phyloP scores from a whole-genome alignment of 1,140 invertebrate genomes.

The Eulimnadia texana region DNA sequence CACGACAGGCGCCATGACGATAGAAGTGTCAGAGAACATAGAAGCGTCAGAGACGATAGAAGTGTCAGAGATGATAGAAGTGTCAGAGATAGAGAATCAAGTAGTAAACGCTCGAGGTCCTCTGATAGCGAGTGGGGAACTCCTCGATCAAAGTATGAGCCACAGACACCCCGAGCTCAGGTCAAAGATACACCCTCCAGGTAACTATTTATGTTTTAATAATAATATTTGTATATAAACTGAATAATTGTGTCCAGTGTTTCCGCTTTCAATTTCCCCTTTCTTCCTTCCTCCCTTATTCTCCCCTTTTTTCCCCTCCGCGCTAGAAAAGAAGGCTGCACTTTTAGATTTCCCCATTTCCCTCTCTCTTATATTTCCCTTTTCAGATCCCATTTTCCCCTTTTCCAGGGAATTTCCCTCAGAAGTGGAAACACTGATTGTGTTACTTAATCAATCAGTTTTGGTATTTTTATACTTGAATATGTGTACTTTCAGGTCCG shows the following conservation, averaged over 20 bases:
- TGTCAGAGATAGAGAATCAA: slow-evolving; percentile 14
- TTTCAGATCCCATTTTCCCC: too few relatives aligned
- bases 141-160: slow-evolving; percentile 55
- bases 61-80: slow-evolving; percentile 21
- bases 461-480: slow-evolving; percentile 25
- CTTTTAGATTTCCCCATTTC: too few relatives aligned
- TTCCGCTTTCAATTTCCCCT: too few relatives aligned
- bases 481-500: slow-evolving; percentile 39
- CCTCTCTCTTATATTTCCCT: too few relatives aligned
- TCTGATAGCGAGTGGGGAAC: slow-evolving; percentile 35
- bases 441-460: neutral
- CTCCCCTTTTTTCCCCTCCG: too few relatives aligned
- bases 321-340: too few relatives aligned
- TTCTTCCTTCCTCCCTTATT: too few relatives aligned
- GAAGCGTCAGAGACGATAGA: slow-evolving; percentile 18
- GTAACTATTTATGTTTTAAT: slow-evolving; percentile 18
- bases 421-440: neutral
- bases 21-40: too few relatives aligned
- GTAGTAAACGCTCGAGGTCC: slow-evolving; percentile 15
- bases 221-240: neutral
- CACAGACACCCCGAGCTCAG: slow-evolving; percentile 57
- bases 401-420: too few relatives aligned
- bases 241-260: too few relatives aligned
- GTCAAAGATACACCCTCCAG: slow-evolving; percentile 48
- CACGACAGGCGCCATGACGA: slow-evolving; percentile 22